A percentile compares a stretch with the other conserved stretches of the same genome.
These are phyloP conservation scores for Nymphicus hollandicus DNA, from an alignment of 2,113 vertebrate genomes.

Conservation along the genomic window DNA sequence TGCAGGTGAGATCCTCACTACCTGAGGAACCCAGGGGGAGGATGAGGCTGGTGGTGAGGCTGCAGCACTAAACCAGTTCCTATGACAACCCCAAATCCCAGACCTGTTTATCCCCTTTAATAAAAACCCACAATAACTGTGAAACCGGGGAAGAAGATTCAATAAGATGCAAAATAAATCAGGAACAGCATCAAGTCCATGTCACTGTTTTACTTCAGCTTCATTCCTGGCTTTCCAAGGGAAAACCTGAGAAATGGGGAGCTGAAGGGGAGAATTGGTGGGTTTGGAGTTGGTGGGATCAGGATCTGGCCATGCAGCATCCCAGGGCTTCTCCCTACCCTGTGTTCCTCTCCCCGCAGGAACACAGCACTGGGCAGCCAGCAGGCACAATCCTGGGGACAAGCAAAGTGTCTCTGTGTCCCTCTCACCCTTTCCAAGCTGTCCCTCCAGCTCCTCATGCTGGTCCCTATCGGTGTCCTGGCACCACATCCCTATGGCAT, in stretches of 20 bases:
- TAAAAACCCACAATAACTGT: slow-evolving; percentile 2
- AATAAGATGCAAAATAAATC: neutral
- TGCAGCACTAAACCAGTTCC: slow-evolving; percentile 39
- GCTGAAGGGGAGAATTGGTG: neutral
- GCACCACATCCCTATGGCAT: neutral
- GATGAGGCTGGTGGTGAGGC: neutral
- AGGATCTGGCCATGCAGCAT: accelerated
- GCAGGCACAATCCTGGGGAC: neutral
- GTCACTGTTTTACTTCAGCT: neutral
- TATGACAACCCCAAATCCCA: slow-evolving; percentile 68
- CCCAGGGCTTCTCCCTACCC: neutral
- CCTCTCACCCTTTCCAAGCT: neutral
- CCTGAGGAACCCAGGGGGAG: neutral
- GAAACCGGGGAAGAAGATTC: neutral
- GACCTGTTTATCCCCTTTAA: slow-evolving; percentile 37
- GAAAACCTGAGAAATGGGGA: neutral
- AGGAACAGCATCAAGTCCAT: neutral
- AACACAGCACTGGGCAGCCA: neutral
- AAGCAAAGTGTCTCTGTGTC: neutral
- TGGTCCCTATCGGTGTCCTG: neutral
- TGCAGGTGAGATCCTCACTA: neutral
- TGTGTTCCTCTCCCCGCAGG: neutral
- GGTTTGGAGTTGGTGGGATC: neutral
- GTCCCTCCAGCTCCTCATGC: neutral
- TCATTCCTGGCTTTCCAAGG: neutral